A percentile compares a stretch with the other conserved stretches of the same genome.
These are phyloP conservation scores for Ceratitis capitata DNA, from an alignment of 1,140 invertebrate species.

Conservation along the genomic window DNA sequence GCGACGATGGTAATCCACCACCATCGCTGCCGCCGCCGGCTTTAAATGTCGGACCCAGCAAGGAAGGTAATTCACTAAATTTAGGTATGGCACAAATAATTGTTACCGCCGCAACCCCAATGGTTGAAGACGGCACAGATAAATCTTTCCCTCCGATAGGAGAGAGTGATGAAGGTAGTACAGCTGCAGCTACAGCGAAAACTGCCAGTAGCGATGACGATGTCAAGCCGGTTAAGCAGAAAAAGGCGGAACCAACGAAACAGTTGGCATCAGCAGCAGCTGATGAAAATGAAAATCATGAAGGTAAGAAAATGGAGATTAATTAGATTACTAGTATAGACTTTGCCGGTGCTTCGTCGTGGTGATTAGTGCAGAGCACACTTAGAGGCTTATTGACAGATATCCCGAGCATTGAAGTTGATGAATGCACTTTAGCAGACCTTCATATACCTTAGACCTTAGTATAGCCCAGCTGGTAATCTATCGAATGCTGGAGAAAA, in stretches of 20 bases:
- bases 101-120: slow-evolving; percentile 88
- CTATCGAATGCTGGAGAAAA: too few relatives aligned
- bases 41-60: slow-evolving; percentile 54
- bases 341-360: too few relatives aligned
- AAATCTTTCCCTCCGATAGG: slow-evolving; percentile 65
- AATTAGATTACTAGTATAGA: background rate
- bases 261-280: slow-evolving; percentile 49
- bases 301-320: slow-evolving; percentile 41
- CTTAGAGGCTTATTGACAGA: too few relatives aligned
- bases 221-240: slow-evolving; percentile 44
- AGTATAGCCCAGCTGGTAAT: too few relatives aligned
- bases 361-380: too few relatives aligned
- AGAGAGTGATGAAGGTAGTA: slow-evolving; percentile 53
- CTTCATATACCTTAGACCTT: too few relatives aligned
- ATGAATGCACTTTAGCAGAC: too few relatives aligned
- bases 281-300: slow-evolving; percentile 50
- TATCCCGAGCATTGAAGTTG: too few relatives aligned
- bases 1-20: slow-evolving; percentile 61
- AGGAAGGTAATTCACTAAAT: slow-evolving; percentile 66
- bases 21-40: slow-evolving; percentile 59
- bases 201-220: slow-evolving; percentile 2
- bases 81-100: slow-evolving; percentile 86
- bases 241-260: slow-evolving; percentile 44
- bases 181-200: slow-evolving; percentile 49
- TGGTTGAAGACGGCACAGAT: slow-evolving; percentile 76